Conservation (phyloP, 2,888 invertebrate genomes). For the Tipula confusa region DNA sequence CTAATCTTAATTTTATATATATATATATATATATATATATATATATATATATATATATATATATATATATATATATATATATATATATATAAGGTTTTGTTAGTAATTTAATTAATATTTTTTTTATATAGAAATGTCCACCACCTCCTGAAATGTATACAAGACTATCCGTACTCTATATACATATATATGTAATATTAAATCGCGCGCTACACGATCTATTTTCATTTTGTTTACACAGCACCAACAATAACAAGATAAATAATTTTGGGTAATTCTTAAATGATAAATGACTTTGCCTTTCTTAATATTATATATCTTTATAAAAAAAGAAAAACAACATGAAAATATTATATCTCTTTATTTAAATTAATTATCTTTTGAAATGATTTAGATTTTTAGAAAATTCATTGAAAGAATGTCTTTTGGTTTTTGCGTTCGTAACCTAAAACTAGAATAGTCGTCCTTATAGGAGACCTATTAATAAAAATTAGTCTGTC, state of each 20-base stretch:
- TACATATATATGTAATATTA: no score
- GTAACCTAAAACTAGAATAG: background rate
- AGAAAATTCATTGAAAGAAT: background rate
- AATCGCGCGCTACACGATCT: background rate
- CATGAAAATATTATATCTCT: background rate
- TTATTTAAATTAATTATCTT: slow-evolving; percentile 1
- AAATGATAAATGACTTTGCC: background rate
- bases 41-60: no score
- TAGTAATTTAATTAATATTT: slow-evolving; percentile 17
- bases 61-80: no score
- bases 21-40: no score
- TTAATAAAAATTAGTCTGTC: no score
- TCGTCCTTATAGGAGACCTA: no score
- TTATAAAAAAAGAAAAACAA: background rate
- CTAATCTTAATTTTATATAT: slow-evolving; percentile 25
- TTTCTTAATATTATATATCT: background rate
- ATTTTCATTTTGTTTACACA: background rate
- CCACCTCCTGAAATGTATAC: background rate
- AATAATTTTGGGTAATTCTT: background rate
- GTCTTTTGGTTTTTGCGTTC: background rate
- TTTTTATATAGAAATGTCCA: background rate
- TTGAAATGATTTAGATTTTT: background rate
- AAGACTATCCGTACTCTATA: no score
- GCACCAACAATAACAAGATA: background rate
- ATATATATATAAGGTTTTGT: slow-evolving; percentile 21